These are phyloP conservation scores for Cynoglossus semilaevis DNA, from an alignment of 2,113 vertebrate species.

Conservation along the genomic window DNA sequence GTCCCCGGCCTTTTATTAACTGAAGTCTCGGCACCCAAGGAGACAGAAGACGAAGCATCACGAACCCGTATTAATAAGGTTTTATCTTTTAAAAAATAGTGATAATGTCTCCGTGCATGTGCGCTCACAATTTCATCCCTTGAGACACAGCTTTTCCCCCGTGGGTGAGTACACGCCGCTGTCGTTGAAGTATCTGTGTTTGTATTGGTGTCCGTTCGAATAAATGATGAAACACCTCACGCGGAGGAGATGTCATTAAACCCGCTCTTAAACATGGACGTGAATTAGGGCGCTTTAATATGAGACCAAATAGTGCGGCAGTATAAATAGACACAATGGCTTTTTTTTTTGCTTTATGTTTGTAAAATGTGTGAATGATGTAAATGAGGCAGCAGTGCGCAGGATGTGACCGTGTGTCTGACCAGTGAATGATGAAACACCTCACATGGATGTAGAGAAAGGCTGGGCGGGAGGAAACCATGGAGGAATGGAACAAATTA, in stretches of 20 bases:
- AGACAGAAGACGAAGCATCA: background rate
- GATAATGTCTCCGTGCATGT: conserved; percentile 72
- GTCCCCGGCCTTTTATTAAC: background rate
- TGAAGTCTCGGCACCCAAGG: background rate
- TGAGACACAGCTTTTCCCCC: conserved; percentile 45
- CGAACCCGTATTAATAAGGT: no score
- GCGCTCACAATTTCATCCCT: conserved; percentile 72
- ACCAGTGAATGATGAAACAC: conserved; percentile 73
- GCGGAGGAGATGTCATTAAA: background rate
- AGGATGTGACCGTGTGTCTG: conserved; percentile 18
- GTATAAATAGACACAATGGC: background rate
- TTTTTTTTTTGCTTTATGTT: background rate
- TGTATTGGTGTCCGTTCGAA: background rate
- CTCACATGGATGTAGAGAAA: conserved; percentile 54
- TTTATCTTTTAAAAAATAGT: conserved; percentile 8
- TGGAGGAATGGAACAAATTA: conserved; percentile 20
- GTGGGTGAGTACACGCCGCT: conserved; percentile 49
- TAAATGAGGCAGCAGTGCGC: conserved; percentile 29
- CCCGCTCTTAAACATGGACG: background rate
- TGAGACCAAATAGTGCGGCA: background rate
- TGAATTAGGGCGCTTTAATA: background rate
- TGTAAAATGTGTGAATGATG: background rate
- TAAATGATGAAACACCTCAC: no score
- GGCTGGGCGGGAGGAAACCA: conserved; percentile 24
- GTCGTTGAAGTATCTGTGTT: background rate